These are phyloP conservation scores for Corythornis madagascariensis DNA, from an alignment of 2,113 vertebrate species.

Conservation along the genomic window DNA sequence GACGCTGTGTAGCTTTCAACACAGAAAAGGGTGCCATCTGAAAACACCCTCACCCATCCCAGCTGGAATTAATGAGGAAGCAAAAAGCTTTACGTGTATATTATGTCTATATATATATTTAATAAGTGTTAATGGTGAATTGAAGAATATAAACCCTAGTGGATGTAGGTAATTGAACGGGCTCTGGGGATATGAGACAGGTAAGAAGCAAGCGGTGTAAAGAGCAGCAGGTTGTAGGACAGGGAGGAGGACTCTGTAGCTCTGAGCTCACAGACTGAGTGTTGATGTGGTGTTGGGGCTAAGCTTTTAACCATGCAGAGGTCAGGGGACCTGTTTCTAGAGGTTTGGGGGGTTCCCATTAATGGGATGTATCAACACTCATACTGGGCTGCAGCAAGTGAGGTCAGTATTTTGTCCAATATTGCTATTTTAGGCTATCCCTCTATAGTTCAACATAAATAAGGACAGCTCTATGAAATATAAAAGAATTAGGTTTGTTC, in stretches of 20 bases:
- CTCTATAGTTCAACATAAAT: neutral
- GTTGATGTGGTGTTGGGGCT: neutral
- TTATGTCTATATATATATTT: neutral
- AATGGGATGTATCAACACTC: neutral
- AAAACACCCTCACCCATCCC: neutral
- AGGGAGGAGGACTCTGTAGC: neutral
- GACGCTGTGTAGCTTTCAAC: neutral
- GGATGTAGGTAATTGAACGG: neutral
- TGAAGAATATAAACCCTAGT: neutral
- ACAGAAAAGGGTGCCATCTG: neutral
- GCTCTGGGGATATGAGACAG: neutral
- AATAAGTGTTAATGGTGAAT: neutral
- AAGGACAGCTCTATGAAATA: neutral
- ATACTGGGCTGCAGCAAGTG: neutral
- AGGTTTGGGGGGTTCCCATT: neutral
- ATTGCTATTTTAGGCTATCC: neutral
- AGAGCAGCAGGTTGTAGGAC: neutral
- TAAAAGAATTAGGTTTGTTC: neutral
- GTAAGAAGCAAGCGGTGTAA: fast-evolving
- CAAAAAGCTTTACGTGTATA: neutral
- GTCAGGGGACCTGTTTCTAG: neutral
- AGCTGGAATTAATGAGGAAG: neutral
- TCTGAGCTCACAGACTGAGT: neutral
- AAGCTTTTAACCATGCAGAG: neutral
- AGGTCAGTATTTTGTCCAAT: neutral